A percentile compares a stretch with the other conserved stretches of the same genome.
phyloP scores from a whole-genome alignment of 2,888 invertebrate genomes.

The Apeira syringaria region DNA sequence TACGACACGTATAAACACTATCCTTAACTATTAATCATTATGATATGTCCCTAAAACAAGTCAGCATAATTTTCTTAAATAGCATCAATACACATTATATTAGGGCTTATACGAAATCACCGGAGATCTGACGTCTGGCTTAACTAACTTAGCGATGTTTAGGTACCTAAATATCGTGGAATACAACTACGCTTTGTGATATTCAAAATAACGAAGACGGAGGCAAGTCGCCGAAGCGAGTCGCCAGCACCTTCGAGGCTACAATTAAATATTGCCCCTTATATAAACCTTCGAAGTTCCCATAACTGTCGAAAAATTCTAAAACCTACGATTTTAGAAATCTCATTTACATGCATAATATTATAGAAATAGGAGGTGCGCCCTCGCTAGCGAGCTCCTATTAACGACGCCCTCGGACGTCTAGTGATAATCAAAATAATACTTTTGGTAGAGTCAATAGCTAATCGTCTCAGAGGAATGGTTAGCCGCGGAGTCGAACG shows the following conservation, averaged over 20 bases:
- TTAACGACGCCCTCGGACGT: slow-evolving; percentile 52
- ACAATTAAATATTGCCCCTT: slow-evolving; percentile 59
- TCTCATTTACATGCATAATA: slow-evolving; percentile 56
- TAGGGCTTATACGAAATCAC: slow-evolving; percentile 69
- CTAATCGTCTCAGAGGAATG: slow-evolving; percentile 50
- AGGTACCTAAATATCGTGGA: slow-evolving; percentile 65
- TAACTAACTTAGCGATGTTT: slow-evolving; percentile 63
- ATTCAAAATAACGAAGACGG: slow-evolving; percentile 69
- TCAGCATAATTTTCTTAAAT: slow-evolving; percentile 69
- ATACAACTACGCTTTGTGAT: slow-evolving; percentile 61
- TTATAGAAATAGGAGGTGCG: slow-evolving; percentile 46
- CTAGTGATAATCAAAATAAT: slow-evolving; percentile 64
- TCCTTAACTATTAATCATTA: slow-evolving; percentile 64
- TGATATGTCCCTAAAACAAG: slow-evolving; percentile 71
- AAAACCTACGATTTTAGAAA: slow-evolving; percentile 51
- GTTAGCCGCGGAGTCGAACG: slow-evolving; percentile 52
- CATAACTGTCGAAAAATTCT: slow-evolving; percentile 52
- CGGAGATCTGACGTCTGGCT: slow-evolving; percentile 70
- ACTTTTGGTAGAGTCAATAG: slow-evolving; percentile 76
- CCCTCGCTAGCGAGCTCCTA: slow-evolving; percentile 58
- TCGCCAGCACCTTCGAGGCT: slow-evolving; percentile 78
- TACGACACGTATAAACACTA: slow-evolving; percentile 79
- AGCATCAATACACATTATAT: slow-evolving; percentile 66
- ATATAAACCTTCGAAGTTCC: slow-evolving; percentile 60
- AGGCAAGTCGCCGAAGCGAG: slow-evolving; percentile 75